Base-by-base conservation (phyloP, 2,797 vertebrate species). In the Brotula barbata region DNA sequence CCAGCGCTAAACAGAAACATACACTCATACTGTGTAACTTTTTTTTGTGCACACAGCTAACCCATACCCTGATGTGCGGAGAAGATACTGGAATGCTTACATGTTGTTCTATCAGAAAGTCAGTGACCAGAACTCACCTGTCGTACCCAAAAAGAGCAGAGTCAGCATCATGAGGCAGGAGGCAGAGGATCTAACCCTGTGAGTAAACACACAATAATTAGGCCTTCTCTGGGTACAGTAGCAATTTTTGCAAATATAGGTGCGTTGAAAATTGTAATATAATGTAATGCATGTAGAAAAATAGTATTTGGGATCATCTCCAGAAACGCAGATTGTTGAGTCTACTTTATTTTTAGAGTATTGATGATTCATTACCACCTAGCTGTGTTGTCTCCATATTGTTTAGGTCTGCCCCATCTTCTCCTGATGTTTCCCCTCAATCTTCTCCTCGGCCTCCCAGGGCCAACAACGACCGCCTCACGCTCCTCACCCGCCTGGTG, bases 81-180 rank as follows among this genome's bases (percentile, higher is more conserved):
- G 97, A 51, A 92, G 97, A 31, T 99, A 99, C 88, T 99, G 97
- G 97, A 99, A 99, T 0, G 97, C 97, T 61, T 99, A 99, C 83
- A 99, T 99, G 97, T 88, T 99, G 53, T 99, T 99, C 81, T 99
- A 99, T 86, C 97, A 99, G 86, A 93, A 96, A 51, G 96, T 96
- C 40, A 96, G 96, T 0, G 97, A 99, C 68, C 96, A 98, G 80
- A 98, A 95, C 87, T 99, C 96, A 0, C 97, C 97, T 0, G 96
- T 98, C 23, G 75, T 97, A 23, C 97, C 97, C 80, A 99, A 99
- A 88, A 99, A 99, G 78, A 99, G 97, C 78, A 70, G 97, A 50
- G 97, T 99, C 75, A 99, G 96, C 11, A 95, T 98, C 34, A 95
- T 98, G 80, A 92, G 96, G 23, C 96, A 99, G 62, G 97, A 99